phyloP scores from a whole-genome alignment of 2,113 vertebrate species.

The Dicaeum eximium region DNA sequence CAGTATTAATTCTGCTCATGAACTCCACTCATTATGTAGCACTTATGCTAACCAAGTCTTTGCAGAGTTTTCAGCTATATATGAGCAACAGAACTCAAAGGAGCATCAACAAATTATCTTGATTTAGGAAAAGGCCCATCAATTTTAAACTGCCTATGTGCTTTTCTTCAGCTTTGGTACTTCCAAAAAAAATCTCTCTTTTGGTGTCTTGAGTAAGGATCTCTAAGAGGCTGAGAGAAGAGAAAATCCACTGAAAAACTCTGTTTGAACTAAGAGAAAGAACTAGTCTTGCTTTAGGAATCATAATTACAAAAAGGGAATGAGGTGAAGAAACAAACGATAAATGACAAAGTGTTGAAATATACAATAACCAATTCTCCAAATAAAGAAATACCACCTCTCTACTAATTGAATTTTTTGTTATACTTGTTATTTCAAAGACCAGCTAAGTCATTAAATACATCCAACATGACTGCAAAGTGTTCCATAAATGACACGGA shows the following conservation, averaged over 20 bases:
- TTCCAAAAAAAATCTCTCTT: neutral
- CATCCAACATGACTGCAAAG: neutral
- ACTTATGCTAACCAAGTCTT: neutral
- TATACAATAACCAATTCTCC: neutral
- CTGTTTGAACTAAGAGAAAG: neutral
- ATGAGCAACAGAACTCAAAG: neutral
- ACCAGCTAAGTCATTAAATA: neutral
- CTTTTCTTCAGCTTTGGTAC: neutral
- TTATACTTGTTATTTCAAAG: neutral
- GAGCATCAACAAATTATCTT: neutral
- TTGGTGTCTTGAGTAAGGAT: neutral
- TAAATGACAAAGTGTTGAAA: neutral
- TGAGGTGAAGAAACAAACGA: neutral
- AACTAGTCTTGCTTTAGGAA: neutral
- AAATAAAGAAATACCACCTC: neutral
- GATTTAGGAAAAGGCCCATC: neutral
- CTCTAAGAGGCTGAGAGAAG: neutral
- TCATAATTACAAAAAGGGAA: neutral
- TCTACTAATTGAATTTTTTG: neutral
- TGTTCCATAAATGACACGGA: neutral
- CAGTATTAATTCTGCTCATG: neutral
- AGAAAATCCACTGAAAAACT: neutral
- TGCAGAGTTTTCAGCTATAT: neutral
- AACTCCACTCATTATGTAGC: neutral
- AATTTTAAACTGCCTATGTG: neutral